Evolutionary conservation across 1,140 invertebrate genomes (phyloP), one percentile per base, ranked within the genome.

Genomic region (Cecropterus lyciades): DNA sequence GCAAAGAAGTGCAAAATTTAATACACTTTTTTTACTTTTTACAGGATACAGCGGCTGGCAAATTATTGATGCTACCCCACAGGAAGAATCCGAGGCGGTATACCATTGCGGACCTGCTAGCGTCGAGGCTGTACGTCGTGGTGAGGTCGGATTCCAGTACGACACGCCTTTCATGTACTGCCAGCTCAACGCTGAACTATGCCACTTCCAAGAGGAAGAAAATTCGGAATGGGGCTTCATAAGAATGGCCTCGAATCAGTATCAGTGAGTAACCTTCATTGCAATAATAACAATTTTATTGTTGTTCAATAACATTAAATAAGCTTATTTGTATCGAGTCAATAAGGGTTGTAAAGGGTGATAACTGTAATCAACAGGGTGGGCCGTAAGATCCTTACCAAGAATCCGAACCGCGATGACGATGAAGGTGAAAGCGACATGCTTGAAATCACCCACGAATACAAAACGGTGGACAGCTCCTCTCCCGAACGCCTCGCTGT

Each of bases 41-140:
- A 15, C 57, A 77, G 95, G 95, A 14, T 96, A 96, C 79, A 95
- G 95, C 33, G 96, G 96, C 4, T 97, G 96, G 96, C 96, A 97
- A 84, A 95, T 95, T 6, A 95, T 96, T 72, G 96, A 97, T 80
- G 92, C 95, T 1, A 97, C 96, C 9, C 96, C 96, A 2, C 96
- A 97, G 80, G 96, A 97, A 88, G 87, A 93, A 63, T 96, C 95
- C 59, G 94, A 94, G 46, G 89, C 94, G 76, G 88, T 94, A 0
- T 94, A 93, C 67, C 93, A 94, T n/a, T 96, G 95, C 81, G 96
- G 96, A 4, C 96, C 96, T 0, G 93, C 95, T 10, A 95, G 94
- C 30, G 90, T 95, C n/a, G 93, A 94, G 76, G 96, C 96, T 33
- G 94, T 97, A 0, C 93, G 95, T 27, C 93, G 94, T 55, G 96